Base-by-base conservation (phyloP, 2,888 invertebrate genomes). In the Stratiomys singularior region DNA sequence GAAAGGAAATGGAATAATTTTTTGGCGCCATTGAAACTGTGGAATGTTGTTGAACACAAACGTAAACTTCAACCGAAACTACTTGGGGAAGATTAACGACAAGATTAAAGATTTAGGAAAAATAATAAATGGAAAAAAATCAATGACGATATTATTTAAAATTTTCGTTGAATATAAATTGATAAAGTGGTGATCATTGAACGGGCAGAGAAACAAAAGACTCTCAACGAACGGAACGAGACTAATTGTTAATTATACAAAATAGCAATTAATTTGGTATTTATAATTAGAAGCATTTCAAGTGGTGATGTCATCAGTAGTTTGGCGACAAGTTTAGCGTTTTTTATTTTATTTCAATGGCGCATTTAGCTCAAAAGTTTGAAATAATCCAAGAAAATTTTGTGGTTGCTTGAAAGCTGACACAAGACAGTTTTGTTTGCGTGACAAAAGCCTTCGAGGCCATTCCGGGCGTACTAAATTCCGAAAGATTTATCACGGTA, bases 171-270 rank as follows among this genome's bases (percentile, higher is more conserved):
- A 52, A 52, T 52, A 18, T 18, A n/a, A 52, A 52, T 52, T 18
- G 52, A 4, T 52, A 18, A 37, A 5, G 4, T 52, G 7, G 4
- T 52, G 15, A 52, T 4, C 52, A 52, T n/a, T 52, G n/a, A 18
- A 52, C 7, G n/a, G 15, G 15, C 52, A 4, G 18, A 52, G 18
- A 52, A 15, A 52, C 52, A 52, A 52, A 52, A 18, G 52, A 52
- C 7, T 52, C 3, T 18, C 4, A 4, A 13, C 52, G 4, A 13
- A 15, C 52, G 52, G 52, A 52, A 18, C 52, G n/a, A 52, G 52
- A 52, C 37, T 52, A 52, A 52, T 52, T 52, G 15, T 52, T 52
- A 52, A 52, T 52, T 52, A 52, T 52, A 52, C 52, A 52, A 52
- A 52, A 52, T 18, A 13, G 52, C 52, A 52, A 52, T 52, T 52